Evolutionary conservation across 2,113 vertebrate genomes (phyloP), one percentile per base, ranked within the genome.

Genomic region (Pelobates fuscus): DNA sequence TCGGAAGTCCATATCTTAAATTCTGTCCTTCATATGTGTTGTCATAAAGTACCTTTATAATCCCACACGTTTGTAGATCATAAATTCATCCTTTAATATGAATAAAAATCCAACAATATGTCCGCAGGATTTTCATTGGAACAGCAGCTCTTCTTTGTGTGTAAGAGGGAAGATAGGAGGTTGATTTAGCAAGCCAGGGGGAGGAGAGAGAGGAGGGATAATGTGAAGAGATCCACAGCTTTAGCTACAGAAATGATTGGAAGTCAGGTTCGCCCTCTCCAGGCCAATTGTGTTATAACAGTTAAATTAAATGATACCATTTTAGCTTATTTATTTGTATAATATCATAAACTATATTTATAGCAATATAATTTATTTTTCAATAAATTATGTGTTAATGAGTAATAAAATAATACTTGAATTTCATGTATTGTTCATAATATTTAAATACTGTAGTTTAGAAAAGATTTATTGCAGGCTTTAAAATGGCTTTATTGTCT

Each of bases 1-100:
- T 82, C 72, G n/a, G 1, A 80, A 81, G 79, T 89, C 86, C 90
- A 91, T 90, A 86, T 82, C 87, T 58, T 65, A 73, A 26, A n/a
- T n/a, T n/a, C 41, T 26, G 4, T 17, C 32, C 62, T n/a, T 21
- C 46, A 24, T 26, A 65, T 55, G 20, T 43, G 25, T 14, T 44
- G 37, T 8, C 29, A 57, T 41, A 18, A 64, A 66, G 29, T 27
- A 54, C 49, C 21, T 66, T 37, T 75, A 23, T 58, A 66, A 75
- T 75, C 62, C 71, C 25, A 27, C 6, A n/a, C 27, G 20, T 46
- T 24, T 71, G 24, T 46, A 15, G 41, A 8, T 24, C 6, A 54
- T 44, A 3, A 6, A 6, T 6, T 37, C 32, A 37, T 6, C 5
- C 5, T 6, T 37, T n/a, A n/a, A n/a, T n/a, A n/a, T n/a, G n/a